phyloP scores from a whole-genome alignment of 2,888 invertebrate genomes.

The Philaethria dido region DNA sequence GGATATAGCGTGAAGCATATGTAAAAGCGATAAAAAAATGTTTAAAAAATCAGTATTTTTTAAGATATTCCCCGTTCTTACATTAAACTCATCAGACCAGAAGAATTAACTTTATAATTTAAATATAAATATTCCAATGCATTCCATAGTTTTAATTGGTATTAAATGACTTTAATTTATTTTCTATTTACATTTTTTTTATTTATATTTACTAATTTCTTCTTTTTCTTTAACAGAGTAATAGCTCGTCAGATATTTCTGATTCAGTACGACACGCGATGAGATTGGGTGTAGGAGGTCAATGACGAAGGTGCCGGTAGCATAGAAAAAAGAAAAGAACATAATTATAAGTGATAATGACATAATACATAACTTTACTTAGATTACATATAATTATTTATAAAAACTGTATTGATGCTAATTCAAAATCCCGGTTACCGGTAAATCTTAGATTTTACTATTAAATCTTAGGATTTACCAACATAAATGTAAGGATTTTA shows the following conservation, averaged over 20 bases:
- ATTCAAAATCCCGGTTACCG: neutral
- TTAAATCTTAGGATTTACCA: slow-evolving; percentile 3
- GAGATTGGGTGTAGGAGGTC: slow-evolving; percentile 14
- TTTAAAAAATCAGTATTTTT: too few species aligned
- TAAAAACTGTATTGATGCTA: neutral
- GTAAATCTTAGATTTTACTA: slow-evolving; percentile 2
- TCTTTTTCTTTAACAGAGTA: neutral
- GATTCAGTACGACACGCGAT: slow-evolving; percentile 10
- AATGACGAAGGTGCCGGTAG: neutral
- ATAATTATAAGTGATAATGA: neutral
- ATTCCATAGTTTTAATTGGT: too few species aligned
- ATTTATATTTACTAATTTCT: too few species aligned
- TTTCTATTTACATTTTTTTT: neutral
- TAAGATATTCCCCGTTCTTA: too few species aligned
- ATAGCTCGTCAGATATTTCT: slow-evolving; percentile 3
- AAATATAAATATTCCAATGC: too few species aligned
- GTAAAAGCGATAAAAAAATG: too few species aligned
- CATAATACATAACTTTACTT: slow-evolving; percentile 4
- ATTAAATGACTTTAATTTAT: too few species aligned
- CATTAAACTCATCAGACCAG: too few species aligned
- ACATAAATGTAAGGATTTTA: slow-evolving; percentile 1
- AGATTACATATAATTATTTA: neutral
- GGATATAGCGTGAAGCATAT: too few species aligned
- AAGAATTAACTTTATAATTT: too few species aligned
- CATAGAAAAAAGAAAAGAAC: neutral